phyloP scores from a whole-genome alignment of 2,113 vertebrate genomes.

The Artemisiospiza belli region DNA sequence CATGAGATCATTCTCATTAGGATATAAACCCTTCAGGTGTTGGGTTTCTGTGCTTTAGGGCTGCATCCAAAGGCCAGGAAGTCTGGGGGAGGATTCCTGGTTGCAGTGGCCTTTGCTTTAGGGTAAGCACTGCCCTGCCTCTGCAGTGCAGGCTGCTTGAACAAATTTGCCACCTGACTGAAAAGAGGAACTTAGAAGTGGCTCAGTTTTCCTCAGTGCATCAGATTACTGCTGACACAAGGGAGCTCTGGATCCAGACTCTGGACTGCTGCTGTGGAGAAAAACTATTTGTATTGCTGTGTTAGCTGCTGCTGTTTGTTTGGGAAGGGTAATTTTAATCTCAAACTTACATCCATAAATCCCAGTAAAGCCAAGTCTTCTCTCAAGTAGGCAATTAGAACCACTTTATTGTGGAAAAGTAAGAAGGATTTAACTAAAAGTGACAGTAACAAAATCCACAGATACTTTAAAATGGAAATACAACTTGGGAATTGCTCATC shows the following conservation, averaged over 20 bases:
- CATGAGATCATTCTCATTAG: background rate
- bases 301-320: background rate
- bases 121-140: background rate
- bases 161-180: background rate
- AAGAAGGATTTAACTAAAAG: background rate
- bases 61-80: background rate
- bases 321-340: background rate
- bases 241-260: background rate
- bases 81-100: background rate
- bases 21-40: background rate
- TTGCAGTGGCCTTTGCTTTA: background rate
- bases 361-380: background rate
- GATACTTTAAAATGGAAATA: background rate
- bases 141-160: background rate
- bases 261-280: background rate
- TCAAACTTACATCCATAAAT: background rate
- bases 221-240: background rate
- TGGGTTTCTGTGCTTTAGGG: background rate
- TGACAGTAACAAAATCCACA: background rate
- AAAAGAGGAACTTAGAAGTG: background rate
- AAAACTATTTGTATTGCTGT: background rate
- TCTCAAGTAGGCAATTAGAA: background rate
- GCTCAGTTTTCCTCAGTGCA: background rate
- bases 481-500: background rate
- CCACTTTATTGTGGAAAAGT: background rate